A percentile compares a stretch with the other conserved stretches of the same genome.
These are phyloP conservation scores for Oryzias melastigma DNA, from an alignment of 2,113 vertebrate genomes.

Conservation along the genomic window DNA sequence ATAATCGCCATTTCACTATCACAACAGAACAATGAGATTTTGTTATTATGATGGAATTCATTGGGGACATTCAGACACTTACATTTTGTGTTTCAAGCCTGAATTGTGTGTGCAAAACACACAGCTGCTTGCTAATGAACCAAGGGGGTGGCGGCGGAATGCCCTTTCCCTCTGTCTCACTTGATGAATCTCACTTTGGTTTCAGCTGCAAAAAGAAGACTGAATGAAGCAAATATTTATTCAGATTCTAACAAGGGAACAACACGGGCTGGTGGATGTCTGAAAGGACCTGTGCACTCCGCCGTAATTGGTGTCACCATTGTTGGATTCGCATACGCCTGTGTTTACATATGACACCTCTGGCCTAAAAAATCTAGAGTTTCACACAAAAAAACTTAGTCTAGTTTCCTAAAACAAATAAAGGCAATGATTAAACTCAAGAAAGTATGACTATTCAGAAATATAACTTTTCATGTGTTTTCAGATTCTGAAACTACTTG, in stretches of 20 bases:
- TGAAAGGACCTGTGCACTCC: background rate
- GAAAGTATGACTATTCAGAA: no score
- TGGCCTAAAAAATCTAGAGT: constrained; percentile 11
- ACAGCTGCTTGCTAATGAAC: constrained; percentile 52
- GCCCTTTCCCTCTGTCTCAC: constrained; percentile 23
- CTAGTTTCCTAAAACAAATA: no score
- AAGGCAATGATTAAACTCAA: no score
- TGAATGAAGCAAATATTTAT: constrained; percentile 36
- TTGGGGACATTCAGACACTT: constrained; percentile 52
- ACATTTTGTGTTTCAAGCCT: constrained; percentile 47
- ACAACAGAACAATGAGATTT: constrained; percentile 57
- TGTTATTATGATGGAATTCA: constrained; percentile 64
- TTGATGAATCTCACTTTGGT: constrained; percentile 26
- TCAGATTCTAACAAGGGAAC: constrained; percentile 4
- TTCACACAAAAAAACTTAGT: no score
- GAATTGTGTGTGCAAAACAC: constrained; percentile 28
- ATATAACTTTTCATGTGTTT: no score
- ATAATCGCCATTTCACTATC: constrained; percentile 70
- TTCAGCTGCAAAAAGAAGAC: constrained; percentile 16
- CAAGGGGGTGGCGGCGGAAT: constrained; percentile 18
- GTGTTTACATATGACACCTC: background rate
- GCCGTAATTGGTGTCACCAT: background rate
- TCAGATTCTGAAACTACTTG: no score
- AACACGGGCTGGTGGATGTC: background rate
- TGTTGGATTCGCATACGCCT: constrained; percentile 3